Evolutionary conservation across 2,888 invertebrate genomes (phyloP).

Genomic region (Pocota personata): DNA sequence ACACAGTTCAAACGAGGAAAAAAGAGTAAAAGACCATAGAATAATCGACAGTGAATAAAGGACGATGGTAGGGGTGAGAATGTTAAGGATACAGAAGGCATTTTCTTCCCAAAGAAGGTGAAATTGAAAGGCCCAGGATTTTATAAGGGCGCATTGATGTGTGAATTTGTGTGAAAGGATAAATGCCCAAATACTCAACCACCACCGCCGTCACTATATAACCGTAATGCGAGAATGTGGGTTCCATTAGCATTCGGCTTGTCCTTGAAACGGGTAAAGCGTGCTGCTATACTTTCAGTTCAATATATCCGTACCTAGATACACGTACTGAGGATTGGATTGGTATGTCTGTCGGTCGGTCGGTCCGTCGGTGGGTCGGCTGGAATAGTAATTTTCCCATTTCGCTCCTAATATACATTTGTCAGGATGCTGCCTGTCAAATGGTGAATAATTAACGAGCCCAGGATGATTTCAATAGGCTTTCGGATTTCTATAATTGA

Average conservation of each 20-base stretch:
- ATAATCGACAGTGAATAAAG: slow-evolving; percentile 20
- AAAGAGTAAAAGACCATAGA: background rate
- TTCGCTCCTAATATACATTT: slow-evolving; percentile 28
- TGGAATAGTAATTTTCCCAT: slow-evolving; percentile 2
- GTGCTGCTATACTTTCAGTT: background rate
- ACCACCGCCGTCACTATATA: background rate
- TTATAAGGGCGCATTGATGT: slow-evolving; percentile 48
- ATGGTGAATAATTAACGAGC: slow-evolving; percentile 50
- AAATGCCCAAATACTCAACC: slow-evolving; percentile 10
- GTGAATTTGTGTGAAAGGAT: slow-evolving; percentile 62
- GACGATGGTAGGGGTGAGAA: background rate
- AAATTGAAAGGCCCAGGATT: slow-evolving; percentile 34
- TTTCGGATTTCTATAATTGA: slow-evolving; percentile 62
- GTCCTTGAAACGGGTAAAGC: slow-evolving; percentile 19
- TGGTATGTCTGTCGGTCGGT: background rate
- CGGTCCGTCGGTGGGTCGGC: too few relatives aligned
- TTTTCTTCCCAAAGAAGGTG: slow-evolving; percentile 10
- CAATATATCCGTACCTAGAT: background rate
- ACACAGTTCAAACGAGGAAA: background rate
- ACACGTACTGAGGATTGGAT: background rate
- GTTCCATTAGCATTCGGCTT: slow-evolving; percentile 28
- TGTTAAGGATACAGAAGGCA: background rate
- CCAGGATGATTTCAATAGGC: slow-evolving; percentile 47
- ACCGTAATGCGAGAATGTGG: background rate
- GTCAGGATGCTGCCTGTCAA: slow-evolving; percentile 48